phyloP scores from a whole-genome alignment of 2,888 invertebrate species.

The Ceriagrion tenellum region DNA sequence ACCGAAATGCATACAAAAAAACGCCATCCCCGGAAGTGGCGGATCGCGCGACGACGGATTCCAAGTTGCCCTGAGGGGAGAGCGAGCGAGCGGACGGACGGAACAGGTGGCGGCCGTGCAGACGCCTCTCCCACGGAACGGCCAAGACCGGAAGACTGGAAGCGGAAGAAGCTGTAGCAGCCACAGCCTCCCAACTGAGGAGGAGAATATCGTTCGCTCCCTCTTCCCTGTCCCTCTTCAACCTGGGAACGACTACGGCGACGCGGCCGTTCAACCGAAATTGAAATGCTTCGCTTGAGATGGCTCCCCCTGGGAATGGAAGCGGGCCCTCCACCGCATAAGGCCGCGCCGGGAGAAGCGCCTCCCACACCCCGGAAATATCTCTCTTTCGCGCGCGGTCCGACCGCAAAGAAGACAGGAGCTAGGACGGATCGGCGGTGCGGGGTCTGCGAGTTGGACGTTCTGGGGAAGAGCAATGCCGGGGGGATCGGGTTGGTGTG shows the following conservation, averaged over 20 bases:
- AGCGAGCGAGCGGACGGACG: neutral
- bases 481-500: no score
- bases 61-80: neutral
- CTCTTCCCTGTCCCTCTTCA: neutral
- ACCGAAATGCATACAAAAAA: neutral
- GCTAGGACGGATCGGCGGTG: neutral
- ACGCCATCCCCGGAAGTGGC: neutral
- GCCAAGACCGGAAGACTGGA: neutral
- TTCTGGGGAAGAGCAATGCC: neutral
- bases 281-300: slow-evolving; percentile 35
- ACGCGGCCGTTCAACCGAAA: slow-evolving; percentile 37
- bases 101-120: no score
- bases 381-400: neutral
- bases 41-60: neutral
- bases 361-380: neutral
- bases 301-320: neutral
- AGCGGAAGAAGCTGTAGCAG: neutral
- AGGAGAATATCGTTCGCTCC: slow-evolving; percentile 24
- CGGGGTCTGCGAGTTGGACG: no score
- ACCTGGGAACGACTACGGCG: no score
- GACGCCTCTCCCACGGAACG: neutral
- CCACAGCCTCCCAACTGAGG: neutral
- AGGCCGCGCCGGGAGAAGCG: neutral
- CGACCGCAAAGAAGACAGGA: no score
- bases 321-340: neutral